Evolutionary conservation across 2,797 vertebrate species (phyloP), one percentile per base, ranked within the genome.

Genomic region (Acanthurus tractus): DNA sequence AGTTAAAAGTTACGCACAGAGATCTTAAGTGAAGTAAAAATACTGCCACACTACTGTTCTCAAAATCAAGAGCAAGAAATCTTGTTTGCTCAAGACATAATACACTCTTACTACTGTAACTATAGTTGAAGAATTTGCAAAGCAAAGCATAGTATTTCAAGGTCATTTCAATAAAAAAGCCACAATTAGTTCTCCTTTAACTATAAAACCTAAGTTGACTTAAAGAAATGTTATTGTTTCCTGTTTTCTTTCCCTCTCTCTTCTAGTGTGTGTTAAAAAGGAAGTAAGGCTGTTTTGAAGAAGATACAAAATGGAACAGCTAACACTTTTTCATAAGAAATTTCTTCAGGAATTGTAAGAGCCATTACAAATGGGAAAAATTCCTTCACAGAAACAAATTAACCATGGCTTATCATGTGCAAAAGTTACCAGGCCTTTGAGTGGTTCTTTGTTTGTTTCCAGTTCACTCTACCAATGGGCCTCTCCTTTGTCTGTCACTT

Each of bases 401-500:
- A 44, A 48, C 42, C 12, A 12, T 6, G 7, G 12, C 44, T 50
- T 1, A 13, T 53, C 4, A 1, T 23, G 13, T 56, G 53, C 22
- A 59, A 44, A 55, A 68, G 49, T 69, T 50, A 17, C 23, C 23
- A 56, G 23, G 10, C 73, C 40, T 45, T 36, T 44, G n/a, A 50
- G 50, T 29, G 17, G 9, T 13, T 64, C 38, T 57, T 71, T 10
- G 36, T 20, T 73, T 53, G 36, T 61, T 66, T 64, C 61, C 36
- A 17, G 44, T 63, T 63, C 15, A 50, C 45, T 45, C 63, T n/a
- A 45, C 73, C 18, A 8, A 14, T 9, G 29, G 12, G 56, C 38
- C 46, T 63, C 56, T 77, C 57, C 67, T 86, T 89, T 85, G 65
- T 75, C 54, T 10, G 82, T 94, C 85, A 94, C 93, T 61, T 78